Evolutionary conservation across 2,888 invertebrate species (phyloP).

Genomic region (Laspeyria flexula): DNA sequence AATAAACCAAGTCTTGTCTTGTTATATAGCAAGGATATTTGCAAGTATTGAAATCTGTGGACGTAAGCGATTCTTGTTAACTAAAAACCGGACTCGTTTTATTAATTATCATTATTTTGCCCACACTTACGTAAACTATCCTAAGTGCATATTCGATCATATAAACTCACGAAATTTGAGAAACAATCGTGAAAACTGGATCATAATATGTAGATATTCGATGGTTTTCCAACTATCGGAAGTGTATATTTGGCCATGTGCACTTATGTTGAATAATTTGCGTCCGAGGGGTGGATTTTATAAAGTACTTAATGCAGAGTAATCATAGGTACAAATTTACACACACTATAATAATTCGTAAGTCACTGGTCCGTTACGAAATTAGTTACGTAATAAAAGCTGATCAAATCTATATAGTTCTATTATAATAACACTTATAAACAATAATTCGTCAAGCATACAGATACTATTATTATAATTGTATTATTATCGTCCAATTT

Average conservation of each 20-base stretch:
- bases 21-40: constrained; percentile 12
- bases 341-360: constrained; percentile 30
- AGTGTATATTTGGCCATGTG: too few relatives aligned
- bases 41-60: constrained; percentile 7
- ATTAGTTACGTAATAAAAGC: constrained; percentile 60
- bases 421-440: constrained; percentile 49
- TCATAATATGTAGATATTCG: too few relatives aligned
- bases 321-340: constrained; percentile 46
- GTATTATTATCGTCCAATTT: constrained; percentile 72
- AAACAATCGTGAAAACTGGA: too few relatives aligned
- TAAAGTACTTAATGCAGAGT: constrained; percentile 34
- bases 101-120: constrained; percentile 33
- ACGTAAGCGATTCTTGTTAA: constrained; percentile 13
- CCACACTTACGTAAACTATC: too few relatives aligned
- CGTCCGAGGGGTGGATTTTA: too few relatives aligned
- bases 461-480: constrained; percentile 44
- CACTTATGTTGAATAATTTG: too few relatives aligned
- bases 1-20: constrained; percentile 45
- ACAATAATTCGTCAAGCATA: constrained; percentile 56
- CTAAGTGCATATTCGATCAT: too few relatives aligned
- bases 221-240: too few relatives aligned
- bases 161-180: too few relatives aligned
- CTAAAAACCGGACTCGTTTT: constrained; percentile 27
- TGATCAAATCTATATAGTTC: constrained; percentile 39
- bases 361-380: constrained; percentile 50